phyloP scores from a whole-genome alignment of 2,797 vertebrate species.

The Cirrhinus molitorella region DNA sequence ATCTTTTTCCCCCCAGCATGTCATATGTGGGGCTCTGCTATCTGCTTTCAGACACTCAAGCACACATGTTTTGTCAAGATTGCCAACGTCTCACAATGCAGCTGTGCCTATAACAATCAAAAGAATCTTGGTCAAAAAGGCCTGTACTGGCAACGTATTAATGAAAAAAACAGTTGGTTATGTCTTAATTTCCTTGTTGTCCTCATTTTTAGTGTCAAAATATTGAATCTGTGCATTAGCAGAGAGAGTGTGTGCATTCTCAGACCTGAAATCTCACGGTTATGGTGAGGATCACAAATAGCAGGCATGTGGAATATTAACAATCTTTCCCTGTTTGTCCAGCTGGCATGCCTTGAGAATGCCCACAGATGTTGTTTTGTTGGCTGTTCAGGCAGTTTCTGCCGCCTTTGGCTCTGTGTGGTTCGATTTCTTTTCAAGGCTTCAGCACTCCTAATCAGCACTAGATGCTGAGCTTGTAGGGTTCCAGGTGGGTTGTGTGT shows the following conservation, averaged over 20 bases:
- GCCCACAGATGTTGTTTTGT: conserved; percentile 54
- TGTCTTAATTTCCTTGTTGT: not conserved
- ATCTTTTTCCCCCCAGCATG: not conserved
- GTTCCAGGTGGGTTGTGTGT: conserved; percentile 50
- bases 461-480: conserved; percentile 53
- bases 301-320: conserved; percentile 36
- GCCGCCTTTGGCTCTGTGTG: conserved; percentile 42
- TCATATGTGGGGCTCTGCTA: not conserved
- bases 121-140: not conserved
- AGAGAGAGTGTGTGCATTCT: conserved; percentile 27
- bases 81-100: not conserved
- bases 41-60: not conserved
- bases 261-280: conserved; percentile 43
- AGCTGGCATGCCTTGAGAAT: conserved; percentile 52
- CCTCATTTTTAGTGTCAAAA: not conserved
- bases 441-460: conserved; percentile 52
- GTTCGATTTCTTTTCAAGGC: conserved; percentile 44
- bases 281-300: conserved; percentile 41
- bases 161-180: not conserved
- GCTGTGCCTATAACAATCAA: not conserved
- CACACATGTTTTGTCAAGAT: not conserved
- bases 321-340: conserved; percentile 20
- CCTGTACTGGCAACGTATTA: not conserved
- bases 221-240: not conserved
- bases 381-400: conserved; percentile 40